Conservation (phyloP, 2,797 vertebrate genomes). For the Philypnodon macrostomus region DNA sequence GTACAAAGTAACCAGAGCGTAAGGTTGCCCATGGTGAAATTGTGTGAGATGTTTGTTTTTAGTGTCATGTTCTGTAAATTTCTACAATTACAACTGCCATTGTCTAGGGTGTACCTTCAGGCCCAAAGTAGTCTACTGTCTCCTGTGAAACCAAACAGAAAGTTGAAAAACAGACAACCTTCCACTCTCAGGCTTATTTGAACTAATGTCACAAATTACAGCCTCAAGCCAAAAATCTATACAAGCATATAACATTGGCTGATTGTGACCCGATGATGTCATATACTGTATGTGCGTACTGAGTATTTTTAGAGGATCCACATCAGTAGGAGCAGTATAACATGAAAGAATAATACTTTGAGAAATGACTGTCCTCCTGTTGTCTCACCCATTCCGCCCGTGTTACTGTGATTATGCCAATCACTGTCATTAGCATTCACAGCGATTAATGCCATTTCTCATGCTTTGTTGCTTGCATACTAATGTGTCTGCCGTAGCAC, state of each 20-base stretch:
- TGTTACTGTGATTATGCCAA: constrained; percentile 70
- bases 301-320: constrained; percentile 25
- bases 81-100: too few species aligned
- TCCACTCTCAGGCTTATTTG: neutral
- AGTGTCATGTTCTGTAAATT: too few species aligned
- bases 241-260: neutral
- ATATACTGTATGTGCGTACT: neutral
- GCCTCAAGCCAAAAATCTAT: neutral
- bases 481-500: constrained; percentile 54
- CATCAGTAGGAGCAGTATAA: constrained; percentile 46
- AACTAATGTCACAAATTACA: neutral
- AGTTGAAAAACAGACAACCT: constrained; percentile 1
- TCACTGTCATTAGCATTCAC: constrained; percentile 72
- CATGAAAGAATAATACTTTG: constrained; percentile 43
- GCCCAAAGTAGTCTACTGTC: too few species aligned
- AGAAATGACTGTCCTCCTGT: constrained; percentile 61
- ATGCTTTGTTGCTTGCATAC: constrained; percentile 63
- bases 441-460: constrained; percentile 65
- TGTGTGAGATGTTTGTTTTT: too few species aligned
- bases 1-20: too few species aligned
- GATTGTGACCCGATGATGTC: constrained; percentile 3
- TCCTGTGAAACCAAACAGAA: neutral
- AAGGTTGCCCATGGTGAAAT: too few species aligned
- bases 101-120: too few species aligned
- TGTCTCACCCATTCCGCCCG: constrained; percentile 49